These are phyloP conservation scores for Cheilosia scutellata DNA, from an alignment of 2,888 invertebrate species.

Conservation along the genomic window DNA sequence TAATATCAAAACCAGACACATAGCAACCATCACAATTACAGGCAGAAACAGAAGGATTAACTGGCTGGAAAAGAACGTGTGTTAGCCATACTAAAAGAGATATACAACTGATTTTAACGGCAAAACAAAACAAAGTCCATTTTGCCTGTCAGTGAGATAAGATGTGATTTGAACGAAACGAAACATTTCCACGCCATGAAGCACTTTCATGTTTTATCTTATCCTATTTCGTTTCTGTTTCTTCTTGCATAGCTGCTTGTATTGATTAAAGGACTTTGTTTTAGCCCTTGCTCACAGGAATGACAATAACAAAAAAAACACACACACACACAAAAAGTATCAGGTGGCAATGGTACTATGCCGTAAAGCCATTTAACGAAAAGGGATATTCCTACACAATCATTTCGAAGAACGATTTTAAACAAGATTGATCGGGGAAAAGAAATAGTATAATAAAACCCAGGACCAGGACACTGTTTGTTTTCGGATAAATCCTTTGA, in stretches of 20 bases:
- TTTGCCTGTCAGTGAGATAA: conserved; percentile 10
- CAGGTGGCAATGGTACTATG: neutral
- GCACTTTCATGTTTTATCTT: conserved; percentile 40
- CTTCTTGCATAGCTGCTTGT: neutral
- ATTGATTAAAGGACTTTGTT: neutral
- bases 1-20: neutral
- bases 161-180: conserved; percentile 9
- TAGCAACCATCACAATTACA: neutral
- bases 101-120: conserved; percentile 29
- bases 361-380: conserved; percentile 5
- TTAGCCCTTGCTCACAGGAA: no score
- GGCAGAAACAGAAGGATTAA: no score
- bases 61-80: neutral
- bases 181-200: conserved; percentile 46
- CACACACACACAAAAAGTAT: neutral
- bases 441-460: neutral
- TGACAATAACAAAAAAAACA: no score
- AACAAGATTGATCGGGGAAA: conserved; percentile 10
- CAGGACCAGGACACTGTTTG: neutral
- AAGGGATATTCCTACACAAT: neutral
- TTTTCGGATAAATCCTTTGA: conserved; percentile 1
- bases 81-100: neutral
- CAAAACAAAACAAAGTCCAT: conserved; percentile 31
- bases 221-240: neutral
- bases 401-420: conserved; percentile 6